These are phyloP conservation scores for Drosophila neutralis DNA, from an alignment of 2,888 invertebrate species.

Conservation along the genomic window DNA sequence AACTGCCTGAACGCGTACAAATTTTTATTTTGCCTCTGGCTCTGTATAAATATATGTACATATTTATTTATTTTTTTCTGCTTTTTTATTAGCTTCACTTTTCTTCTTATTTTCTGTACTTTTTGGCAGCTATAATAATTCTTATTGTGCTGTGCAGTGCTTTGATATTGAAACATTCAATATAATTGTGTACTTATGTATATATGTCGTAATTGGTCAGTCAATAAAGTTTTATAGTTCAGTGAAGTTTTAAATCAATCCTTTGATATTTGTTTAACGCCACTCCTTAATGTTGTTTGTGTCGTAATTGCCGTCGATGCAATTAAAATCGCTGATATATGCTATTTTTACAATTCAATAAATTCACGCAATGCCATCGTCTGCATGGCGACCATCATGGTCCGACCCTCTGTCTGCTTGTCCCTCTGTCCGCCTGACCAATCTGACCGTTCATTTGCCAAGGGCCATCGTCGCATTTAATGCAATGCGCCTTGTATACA, in stretches of 20 bases:
- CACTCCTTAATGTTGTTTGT: slow-evolving; percentile 33
- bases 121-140: background rate
- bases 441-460: slow-evolving; percentile 21
- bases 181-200: slow-evolving; percentile 4
- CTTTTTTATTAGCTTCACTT: background rate
- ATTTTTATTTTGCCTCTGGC: slow-evolving; percentile 51
- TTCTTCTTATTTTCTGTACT: background rate
- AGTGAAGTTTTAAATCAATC: slow-evolving; percentile 51
- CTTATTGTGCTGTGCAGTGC: slow-evolving; percentile 1
- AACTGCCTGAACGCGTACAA: slow-evolving; percentile 31
- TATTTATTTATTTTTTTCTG: slow-evolving; percentile 14
- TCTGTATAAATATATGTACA: slow-evolving; percentile 1
- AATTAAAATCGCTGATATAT: slow-evolving; percentile 82
- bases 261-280: slow-evolving; percentile 62
- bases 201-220: slow-evolving; percentile 36
- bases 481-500: slow-evolving; percentile 49
- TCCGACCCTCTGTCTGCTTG: background rate
- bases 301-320: slow-evolving; percentile 55
- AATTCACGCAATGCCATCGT: slow-evolving; percentile 71
- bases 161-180: slow-evolving; percentile 3
- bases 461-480: slow-evolving; percentile 35
- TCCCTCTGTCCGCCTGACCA: slow-evolving; percentile 10
- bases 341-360: slow-evolving; percentile 81
- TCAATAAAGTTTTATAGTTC: slow-evolving; percentile 54
- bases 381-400: slow-evolving; percentile 36